These are phyloP conservation scores for Rutpela maculata DNA, from an alignment of 2,888 invertebrate genomes.

Conservation along the genomic window DNA sequence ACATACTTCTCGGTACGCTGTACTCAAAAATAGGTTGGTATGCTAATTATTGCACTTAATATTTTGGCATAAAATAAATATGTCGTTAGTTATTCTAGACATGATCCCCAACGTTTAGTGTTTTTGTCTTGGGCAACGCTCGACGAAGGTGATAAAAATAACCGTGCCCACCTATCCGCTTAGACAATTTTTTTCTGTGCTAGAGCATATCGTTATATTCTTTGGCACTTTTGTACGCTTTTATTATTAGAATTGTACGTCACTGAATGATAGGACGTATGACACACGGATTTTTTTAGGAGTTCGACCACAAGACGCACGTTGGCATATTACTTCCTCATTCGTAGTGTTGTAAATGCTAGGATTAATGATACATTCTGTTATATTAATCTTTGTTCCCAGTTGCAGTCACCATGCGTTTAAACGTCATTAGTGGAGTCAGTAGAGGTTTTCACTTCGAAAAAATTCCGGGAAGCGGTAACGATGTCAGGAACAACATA, in stretches of 20 bases:
- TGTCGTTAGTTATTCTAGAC: conserved; percentile 17
- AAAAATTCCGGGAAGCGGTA: no score
- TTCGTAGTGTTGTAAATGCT: conserved; percentile 8
- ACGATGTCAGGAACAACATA: no score
- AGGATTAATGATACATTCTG: background rate
- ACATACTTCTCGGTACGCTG: background rate
- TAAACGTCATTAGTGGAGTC: no score
- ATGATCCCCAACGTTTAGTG: conserved; percentile 27
- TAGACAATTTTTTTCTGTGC: conserved; percentile 31
- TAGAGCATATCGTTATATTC: conserved; percentile 20
- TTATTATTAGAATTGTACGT: conserved; percentile 37
- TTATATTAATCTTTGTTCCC: no score
- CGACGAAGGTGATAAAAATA: conserved; percentile 40
- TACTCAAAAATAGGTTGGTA: conserved; percentile 7
- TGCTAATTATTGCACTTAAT: conserved; percentile 16
- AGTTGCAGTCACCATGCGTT: no score
- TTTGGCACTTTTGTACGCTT: conserved; percentile 36
- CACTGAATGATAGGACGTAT: conserved; percentile 35
- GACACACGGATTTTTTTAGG: conserved; percentile 29
- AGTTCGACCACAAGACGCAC: conserved; percentile 16
- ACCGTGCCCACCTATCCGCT: conserved; percentile 38
- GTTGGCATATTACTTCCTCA: conserved; percentile 10
- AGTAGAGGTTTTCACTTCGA: no score
- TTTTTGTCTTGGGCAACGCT: conserved; percentile 23
- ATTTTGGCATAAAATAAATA: conserved; percentile 18